Conservation (phyloP, 1,140 invertebrate species). For the Cotesia chilonis region DNA sequence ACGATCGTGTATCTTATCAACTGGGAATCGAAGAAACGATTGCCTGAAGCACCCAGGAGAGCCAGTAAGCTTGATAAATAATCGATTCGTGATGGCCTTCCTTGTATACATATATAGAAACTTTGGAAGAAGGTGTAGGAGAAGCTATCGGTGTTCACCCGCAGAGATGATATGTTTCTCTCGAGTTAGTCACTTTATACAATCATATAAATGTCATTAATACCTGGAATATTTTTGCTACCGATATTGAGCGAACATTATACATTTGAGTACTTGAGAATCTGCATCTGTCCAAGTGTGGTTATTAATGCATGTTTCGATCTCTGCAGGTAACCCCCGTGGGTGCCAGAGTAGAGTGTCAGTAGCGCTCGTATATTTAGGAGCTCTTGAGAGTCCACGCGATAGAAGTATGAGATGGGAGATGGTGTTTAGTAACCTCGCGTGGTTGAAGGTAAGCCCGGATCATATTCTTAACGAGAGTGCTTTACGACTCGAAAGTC, state of each 20-base stretch:
- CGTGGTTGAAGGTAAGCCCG: constrained; percentile 61
- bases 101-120: constrained; percentile 50
- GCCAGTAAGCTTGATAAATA: constrained; percentile 49
- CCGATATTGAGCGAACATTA: constrained; percentile 7
- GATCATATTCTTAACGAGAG: constrained; percentile 67
- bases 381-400: constrained; percentile 24
- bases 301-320: constrained; percentile 31
- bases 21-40: constrained; percentile 6
- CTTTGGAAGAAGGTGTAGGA: constrained; percentile 39
- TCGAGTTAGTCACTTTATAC: neutral
- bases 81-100: constrained; percentile 53
- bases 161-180: constrained; percentile 4
- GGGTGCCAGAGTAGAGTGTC: constrained; percentile 50
- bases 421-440: constrained; percentile 36
- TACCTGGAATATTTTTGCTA: constrained; percentile 13
- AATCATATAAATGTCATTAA: constrained; percentile 19
- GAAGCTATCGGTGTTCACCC: neutral
- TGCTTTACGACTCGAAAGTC: constrained; percentile 59
- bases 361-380: constrained; percentile 60
- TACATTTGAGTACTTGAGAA: constrained; percentile 9
- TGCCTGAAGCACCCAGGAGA: constrained; percentile 26
- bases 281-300: neutral
- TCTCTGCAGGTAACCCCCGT: constrained; percentile 41
- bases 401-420: neutral
- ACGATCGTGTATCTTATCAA: constrained; percentile 13